Percentiles rank a stretch among this genome's conserved stretches.
Evolutionary conservation across 1,140 invertebrate genomes (phyloP).

Genomic region (Microvelia longipes): DNA sequence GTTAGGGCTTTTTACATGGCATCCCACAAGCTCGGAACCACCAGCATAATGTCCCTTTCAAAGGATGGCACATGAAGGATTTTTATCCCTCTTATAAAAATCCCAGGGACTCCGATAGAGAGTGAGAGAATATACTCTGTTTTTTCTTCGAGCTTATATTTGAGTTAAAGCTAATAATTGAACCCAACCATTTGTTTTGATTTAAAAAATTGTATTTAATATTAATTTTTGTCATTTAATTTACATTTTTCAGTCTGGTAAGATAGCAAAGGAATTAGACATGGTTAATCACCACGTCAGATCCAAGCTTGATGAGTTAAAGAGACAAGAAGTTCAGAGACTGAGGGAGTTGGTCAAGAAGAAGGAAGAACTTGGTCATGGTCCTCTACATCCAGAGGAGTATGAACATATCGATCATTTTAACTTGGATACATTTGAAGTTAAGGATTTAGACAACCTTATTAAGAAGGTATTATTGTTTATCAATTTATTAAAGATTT

Average conservation of each 20-base stretch:
- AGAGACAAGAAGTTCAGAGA: slow-evolving; percentile 70
- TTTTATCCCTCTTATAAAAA: too few relatives aligned
- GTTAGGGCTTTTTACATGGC: too few relatives aligned
- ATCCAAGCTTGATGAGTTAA: slow-evolving; percentile 81
- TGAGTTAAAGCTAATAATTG: too few relatives aligned
- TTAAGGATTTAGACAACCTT: slow-evolving; percentile 83
- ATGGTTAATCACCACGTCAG: slow-evolving; percentile 77
- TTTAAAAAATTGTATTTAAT: too few relatives aligned
- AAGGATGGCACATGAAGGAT: too few relatives aligned
- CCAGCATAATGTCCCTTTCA: too few relatives aligned
- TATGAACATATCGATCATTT: slow-evolving; percentile 68
- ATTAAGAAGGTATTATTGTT: slow-evolving; percentile 56
- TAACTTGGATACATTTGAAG: slow-evolving; percentile 88
- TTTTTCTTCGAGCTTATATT: too few relatives aligned
- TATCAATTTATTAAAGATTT: slow-evolving; percentile 15
- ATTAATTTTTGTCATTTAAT: too few relatives aligned
- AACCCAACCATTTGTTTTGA: too few relatives aligned
- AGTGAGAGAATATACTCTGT: too few relatives aligned
- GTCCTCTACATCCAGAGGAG: slow-evolving; percentile 39
- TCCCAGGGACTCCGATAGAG: too few relatives aligned
- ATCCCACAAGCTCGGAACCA: too few relatives aligned
- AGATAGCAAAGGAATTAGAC: slow-evolving; percentile 79
- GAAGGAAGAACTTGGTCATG: slow-evolving; percentile 50
- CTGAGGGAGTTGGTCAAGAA: slow-evolving; percentile 51
- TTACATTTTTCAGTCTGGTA: slow-evolving; percentile 47